Conservation (phyloP, 2,888 invertebrate genomes). For the Limnephilus marmoratus region DNA sequence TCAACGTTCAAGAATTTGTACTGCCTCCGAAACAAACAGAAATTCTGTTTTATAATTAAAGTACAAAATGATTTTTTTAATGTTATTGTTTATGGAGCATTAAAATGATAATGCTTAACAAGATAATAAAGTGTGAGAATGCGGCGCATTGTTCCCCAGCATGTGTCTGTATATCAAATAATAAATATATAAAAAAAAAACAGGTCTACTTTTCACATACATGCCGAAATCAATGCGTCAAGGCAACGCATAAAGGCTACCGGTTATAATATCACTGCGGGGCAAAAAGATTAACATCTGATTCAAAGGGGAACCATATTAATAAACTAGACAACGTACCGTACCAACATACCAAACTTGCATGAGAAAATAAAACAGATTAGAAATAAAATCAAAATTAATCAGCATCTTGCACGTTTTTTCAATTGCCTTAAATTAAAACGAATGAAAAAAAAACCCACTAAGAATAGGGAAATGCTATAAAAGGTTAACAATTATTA, state of each 20-base stretch:
- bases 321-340: conserved; percentile 5
- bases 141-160: conserved; percentile 5
- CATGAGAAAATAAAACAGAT: background rate
- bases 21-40: background rate
- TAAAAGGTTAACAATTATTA: too few species aligned
- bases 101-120: background rate
- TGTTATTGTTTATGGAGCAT: background rate
- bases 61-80: background rate
- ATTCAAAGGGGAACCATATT: conserved; percentile 13
- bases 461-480: background rate
- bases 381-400: too few species aligned
- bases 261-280: conserved; percentile 21
- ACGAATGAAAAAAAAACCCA: background rate
- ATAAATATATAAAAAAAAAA: conserved; percentile 22
- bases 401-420: background rate
- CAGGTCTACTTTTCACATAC: conserved; percentile 14
- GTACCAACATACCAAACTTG: background rate
- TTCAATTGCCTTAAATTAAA: background rate
- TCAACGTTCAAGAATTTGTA: background rate
- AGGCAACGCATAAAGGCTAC: conserved; percentile 26
- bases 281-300: conserved; percentile 40
- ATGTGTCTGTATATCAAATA: background rate
- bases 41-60: background rate
- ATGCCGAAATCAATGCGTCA: conserved; percentile 33
- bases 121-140: conserved; percentile 3